These are phyloP conservation scores for Phataginus tricuspis DNA, from an alignment of 2,797 vertebrate species.

Conservation along the genomic window DNA sequence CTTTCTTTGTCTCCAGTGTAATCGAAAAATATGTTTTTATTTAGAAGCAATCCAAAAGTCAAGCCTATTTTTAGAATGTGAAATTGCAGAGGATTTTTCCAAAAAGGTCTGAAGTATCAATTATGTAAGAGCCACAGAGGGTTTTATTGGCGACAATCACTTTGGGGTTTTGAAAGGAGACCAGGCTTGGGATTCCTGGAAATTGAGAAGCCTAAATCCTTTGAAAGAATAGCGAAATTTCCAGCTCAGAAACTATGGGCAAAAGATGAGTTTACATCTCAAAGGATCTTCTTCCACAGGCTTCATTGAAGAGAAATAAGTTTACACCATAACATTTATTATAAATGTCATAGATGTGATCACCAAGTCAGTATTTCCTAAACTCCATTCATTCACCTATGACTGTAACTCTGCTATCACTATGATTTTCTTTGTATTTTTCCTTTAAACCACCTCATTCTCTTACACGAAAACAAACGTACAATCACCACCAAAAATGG, in stretches of 20 bases:
- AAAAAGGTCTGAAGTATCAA: background rate
- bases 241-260: background rate
- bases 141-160: slow-evolving; percentile 34
- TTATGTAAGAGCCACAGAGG: background rate
- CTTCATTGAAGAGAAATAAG: background rate
- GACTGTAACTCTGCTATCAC: background rate
- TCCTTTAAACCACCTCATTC: background rate
- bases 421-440: slow-evolving; percentile 15
- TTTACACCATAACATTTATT: background rate
- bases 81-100: slow-evolving; percentile 60
- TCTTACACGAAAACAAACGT: slow-evolving; percentile 17
- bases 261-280: background rate
- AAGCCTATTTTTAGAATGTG: slow-evolving; percentile 68
- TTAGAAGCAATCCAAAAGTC: slow-evolving; percentile 67
- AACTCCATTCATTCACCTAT: background rate
- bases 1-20: slow-evolving; percentile 48
- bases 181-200: slow-evolving; percentile 46
- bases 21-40: slow-evolving; percentile 72
- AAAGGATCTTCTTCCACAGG: background rate
- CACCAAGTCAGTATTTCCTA: background rate
- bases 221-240: slow-evolving; percentile 59
- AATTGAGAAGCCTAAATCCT: slow-evolving; percentile 11
- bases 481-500: background rate
- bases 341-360: background rate
- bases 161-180: background rate